Conservation (phyloP, 2,888 invertebrate species). For the Luffia ferchaultella region DNA sequence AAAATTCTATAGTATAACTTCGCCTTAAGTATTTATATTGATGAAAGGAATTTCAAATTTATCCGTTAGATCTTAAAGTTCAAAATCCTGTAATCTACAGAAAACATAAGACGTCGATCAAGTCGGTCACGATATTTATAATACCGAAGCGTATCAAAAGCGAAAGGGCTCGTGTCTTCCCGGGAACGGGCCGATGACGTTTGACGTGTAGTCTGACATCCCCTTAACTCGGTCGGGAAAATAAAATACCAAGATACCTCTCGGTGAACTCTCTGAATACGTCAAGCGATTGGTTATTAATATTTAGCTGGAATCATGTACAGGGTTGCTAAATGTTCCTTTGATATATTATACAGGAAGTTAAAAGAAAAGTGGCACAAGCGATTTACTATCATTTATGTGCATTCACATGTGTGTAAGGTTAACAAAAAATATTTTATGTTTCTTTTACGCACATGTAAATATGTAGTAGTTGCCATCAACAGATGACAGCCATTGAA, state of each 20-base stretch:
- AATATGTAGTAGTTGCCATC: too few species aligned
- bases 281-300: slow-evolving; percentile 22
- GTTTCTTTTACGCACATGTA: too few species aligned
- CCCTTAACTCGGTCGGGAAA: slow-evolving; percentile 41
- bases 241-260: slow-evolving; percentile 50
- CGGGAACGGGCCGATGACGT: slow-evolving; percentile 48
- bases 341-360: too few species aligned
- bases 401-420: too few species aligned
- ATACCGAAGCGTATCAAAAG: slow-evolving; percentile 54
- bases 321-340: too few species aligned
- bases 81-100: not conserved
- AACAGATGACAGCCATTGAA: too few species aligned
- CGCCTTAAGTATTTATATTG: not conserved
- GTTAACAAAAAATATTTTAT: too few species aligned
- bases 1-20: not conserved
- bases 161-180: slow-evolving; percentile 51
- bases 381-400: too few species aligned
- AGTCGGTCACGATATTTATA: slow-evolving; percentile 53
- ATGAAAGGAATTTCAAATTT: not conserved
- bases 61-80: not conserved
- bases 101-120: slow-evolving; percentile 14
- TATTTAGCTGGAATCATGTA: not conserved
- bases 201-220: slow-evolving; percentile 60
- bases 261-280: slow-evolving; percentile 50
- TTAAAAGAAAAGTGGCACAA: too few species aligned